A percentile compares a stretch with the other conserved stretches of the same genome.
phyloP scores from a whole-genome alignment of 2,797 vertebrate species.

The Gymnoscopelus braueri region DNA sequence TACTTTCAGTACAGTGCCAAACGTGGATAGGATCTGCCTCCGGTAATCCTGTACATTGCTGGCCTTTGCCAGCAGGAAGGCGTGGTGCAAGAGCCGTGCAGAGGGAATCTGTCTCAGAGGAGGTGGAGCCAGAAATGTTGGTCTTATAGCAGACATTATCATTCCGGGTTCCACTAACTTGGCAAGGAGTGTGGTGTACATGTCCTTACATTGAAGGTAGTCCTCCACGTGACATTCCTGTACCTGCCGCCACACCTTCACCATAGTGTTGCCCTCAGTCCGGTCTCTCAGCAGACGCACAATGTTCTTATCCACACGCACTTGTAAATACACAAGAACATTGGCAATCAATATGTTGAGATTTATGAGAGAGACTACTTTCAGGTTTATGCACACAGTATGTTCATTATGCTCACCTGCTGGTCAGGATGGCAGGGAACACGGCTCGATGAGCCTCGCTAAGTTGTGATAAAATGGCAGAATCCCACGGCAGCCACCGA shows the following conservation, averaged over 20 bases:
- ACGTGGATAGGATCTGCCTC: constrained; percentile 31
- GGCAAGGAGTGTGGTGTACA: constrained; percentile 40
- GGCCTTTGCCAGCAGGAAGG: constrained; percentile 34
- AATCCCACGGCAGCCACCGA: constrained; percentile 18
- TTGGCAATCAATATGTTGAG: not conserved
- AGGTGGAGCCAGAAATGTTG: constrained; percentile 9
- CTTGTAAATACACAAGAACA: constrained; percentile 9
- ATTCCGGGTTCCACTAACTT: constrained; percentile 10
- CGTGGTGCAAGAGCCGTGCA: constrained; percentile 15
- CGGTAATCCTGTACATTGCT: constrained; percentile 16
- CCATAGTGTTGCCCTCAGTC: constrained; percentile 33
- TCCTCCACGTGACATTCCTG: constrained; percentile 31
- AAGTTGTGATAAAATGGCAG: not conserved
- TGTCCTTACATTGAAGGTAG: constrained; percentile 20
- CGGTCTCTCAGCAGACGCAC: constrained; percentile 17
- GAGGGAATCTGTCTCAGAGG: constrained; percentile 32
- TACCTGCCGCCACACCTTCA: constrained; percentile 35
- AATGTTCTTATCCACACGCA: constrained; percentile 24
- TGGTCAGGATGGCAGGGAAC: constrained; percentile 37
- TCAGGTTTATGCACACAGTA: not conserved
- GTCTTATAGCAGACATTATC: no score
- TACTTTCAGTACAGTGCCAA: constrained; percentile 20
- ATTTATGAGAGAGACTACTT: not conserved
- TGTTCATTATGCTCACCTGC: constrained; percentile 19
- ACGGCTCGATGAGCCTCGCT: constrained; percentile 22